Evolutionary conservation across 2,113 vertebrate species (phyloP).

Genomic region (Egretta garzetta): DNA sequence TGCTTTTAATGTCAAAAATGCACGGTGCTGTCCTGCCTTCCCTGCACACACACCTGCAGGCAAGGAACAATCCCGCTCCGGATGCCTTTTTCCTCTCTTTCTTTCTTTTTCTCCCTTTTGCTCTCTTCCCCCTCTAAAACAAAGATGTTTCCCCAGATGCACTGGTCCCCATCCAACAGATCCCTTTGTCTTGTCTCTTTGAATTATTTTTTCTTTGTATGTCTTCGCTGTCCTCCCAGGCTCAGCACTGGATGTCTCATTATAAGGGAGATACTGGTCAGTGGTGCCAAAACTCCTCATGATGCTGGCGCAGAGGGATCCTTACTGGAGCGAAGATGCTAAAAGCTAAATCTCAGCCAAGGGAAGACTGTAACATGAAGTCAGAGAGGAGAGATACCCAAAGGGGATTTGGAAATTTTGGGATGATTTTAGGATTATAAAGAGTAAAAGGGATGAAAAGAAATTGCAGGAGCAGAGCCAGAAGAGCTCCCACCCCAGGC

Average conservation of each 20-base stretch:
- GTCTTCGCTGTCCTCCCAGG: background rate
- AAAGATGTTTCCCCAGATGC: constrained; percentile 40
- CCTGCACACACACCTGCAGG: background rate
- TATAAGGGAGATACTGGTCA: background rate
- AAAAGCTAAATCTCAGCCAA: background rate
- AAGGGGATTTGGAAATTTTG: background rate
- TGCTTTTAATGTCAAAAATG: background rate
- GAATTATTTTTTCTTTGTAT: constrained; percentile 29
- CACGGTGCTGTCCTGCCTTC: background rate
- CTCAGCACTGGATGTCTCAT: background rate
- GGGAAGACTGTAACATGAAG: background rate
- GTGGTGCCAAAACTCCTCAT: background rate
- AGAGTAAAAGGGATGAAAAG: background rate
- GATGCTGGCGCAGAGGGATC: background rate
- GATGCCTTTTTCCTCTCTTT: background rate
- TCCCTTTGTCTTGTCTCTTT: constrained; percentile 39
- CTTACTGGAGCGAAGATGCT: background rate
- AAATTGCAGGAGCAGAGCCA: background rate
- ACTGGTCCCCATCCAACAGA: constrained; percentile 29
- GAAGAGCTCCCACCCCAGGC: background rate
- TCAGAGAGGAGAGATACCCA: background rate
- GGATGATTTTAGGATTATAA: background rate
- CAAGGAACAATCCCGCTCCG: background rate
- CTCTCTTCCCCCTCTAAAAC: background rate
- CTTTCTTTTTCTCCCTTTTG: background rate